Evolutionary conservation across 2,888 invertebrate genomes (phyloP), one percentile per base, ranked within the genome.

Genomic region (Tupiocoris notatus): DNA sequence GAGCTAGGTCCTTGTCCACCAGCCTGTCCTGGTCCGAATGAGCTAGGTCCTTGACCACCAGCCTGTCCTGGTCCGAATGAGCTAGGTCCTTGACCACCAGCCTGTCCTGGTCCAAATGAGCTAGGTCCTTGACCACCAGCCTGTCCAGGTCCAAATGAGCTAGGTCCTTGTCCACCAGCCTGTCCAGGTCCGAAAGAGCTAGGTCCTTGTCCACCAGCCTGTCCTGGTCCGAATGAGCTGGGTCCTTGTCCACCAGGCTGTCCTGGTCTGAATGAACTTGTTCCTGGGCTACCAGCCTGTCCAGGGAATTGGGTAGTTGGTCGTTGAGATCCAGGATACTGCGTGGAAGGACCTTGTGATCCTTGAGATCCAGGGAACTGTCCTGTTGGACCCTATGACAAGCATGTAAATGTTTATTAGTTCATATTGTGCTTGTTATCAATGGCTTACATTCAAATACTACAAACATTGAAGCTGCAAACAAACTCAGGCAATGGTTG

Each of bases 201-300:
- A 21, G 71, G 71, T 2, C 71, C 61, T 58, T 58, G 57, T 61
- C 7, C 7, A n/a, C n/a, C n/a, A 23, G 78, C 79, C 65, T 80
- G 71, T 7, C 76, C 76, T 17, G 76, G 58, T 1, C 61, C 39
- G 18, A 76, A 74, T 1, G 62, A 16, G 20, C 75, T 75, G 24
- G 81, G 78, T 0, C 81, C 81, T 73, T 81, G 81, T 12, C 79
- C 80, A 3, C 81, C 81, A 18, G 68, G 74, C 24, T 79, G 64
- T 23, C 78, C 79, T 9, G 78, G 76, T 18, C 61, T 58, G 54
- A 76, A 61, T 2, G 76, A 9, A 56, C 67, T 39, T 68, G 79
- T 56, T 56, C 81, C 81, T 20, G 73, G 71, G n/a, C 78, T 71
- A n/a, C 79, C 80, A 16, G 78, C 2, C 20, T 24, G 22, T 57